Percentiles rank a stretch among this genome's conserved stretches.
These are phyloP conservation scores for Lates calcarifer DNA, from an alignment of 2,113 vertebrate genomes.

Conservation along the genomic window DNA sequence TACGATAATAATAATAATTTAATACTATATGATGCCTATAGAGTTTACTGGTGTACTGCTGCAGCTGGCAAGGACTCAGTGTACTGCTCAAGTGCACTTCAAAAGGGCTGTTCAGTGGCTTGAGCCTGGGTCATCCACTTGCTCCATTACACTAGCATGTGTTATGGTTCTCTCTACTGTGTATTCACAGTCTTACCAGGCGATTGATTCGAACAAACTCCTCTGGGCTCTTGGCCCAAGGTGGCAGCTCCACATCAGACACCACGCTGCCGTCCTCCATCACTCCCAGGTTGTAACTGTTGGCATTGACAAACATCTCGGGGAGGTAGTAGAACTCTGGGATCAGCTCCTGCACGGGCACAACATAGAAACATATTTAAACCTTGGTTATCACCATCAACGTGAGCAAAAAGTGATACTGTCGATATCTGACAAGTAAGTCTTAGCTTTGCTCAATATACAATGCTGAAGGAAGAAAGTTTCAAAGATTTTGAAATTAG, in stretches of 20 bases:
- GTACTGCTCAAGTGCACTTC: not conserved
- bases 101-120: too few species aligned
- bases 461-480: too few species aligned
- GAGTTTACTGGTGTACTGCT: too few species aligned
- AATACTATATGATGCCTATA: not conserved
- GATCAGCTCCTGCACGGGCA: conserved; percentile 91
- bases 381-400: not conserved
- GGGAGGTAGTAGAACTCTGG: conserved; percentile 99
- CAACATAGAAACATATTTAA: conserved; percentile 14
- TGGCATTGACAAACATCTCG: conserved; percentile 99
- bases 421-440: too few species aligned
- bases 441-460: too few species aligned
- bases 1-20: not conserved
- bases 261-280: conserved; percentile 97
- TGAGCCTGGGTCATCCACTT: not conserved
- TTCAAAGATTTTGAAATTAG: too few species aligned
- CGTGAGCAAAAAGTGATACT: not conserved
- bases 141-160: not conserved
- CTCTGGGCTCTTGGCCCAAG: conserved; percentile 97
- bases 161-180: not conserved
- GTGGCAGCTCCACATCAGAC: conserved; percentile 97
- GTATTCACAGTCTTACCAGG: conserved; percentile 86
- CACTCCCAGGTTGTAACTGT: conserved; percentile 96
- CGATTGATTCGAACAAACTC: conserved; percentile 98
- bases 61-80: not conserved